Conservation (phyloP, 2,888 invertebrate genomes). For the Athrips mouffetella region DNA sequence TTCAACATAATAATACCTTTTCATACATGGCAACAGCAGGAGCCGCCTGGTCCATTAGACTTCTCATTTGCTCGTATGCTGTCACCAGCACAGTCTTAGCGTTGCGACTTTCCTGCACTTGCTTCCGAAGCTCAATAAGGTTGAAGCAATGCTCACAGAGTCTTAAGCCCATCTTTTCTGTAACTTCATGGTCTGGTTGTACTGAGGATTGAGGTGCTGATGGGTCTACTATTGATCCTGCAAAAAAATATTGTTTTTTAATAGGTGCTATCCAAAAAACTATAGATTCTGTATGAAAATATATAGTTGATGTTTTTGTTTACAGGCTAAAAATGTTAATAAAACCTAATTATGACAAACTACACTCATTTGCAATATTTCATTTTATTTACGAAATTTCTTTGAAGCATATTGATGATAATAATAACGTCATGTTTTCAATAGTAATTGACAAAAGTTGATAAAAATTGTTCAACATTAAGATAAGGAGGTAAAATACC, state of each 20-base stretch:
- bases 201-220: slow-evolving; percentile 47
- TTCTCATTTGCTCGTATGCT: slow-evolving; percentile 89
- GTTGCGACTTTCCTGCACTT: slow-evolving; percentile 88
- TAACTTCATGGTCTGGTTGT: slow-evolving; percentile 50
- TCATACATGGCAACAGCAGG: slow-evolving; percentile 82
- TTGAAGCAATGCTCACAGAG: slow-evolving; percentile 88
- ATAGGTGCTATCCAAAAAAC: too few relatives aligned
- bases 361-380: too few relatives aligned
- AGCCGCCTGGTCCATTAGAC: slow-evolving; percentile 85
- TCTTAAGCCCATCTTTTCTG: slow-evolving; percentile 80
- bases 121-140: slow-evolving; percentile 87
- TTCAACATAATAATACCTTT: slow-evolving; percentile 66
- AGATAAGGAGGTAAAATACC: too few relatives aligned
- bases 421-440: background rate
- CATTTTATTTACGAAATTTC: too few relatives aligned
- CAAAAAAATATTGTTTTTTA: slow-evolving; percentile 17
- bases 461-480: too few relatives aligned
- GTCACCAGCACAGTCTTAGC: slow-evolving; percentile 88
- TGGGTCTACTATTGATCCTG: slow-evolving; percentile 71
- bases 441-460: background rate
- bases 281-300: too few relatives aligned
- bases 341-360: too few relatives aligned
- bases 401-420: too few relatives aligned
- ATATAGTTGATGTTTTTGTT: too few relatives aligned
- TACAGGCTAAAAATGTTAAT: too few relatives aligned